phyloP scores from a whole-genome alignment of 2,113 vertebrate genomes.

The Crocuta crocuta region DNA sequence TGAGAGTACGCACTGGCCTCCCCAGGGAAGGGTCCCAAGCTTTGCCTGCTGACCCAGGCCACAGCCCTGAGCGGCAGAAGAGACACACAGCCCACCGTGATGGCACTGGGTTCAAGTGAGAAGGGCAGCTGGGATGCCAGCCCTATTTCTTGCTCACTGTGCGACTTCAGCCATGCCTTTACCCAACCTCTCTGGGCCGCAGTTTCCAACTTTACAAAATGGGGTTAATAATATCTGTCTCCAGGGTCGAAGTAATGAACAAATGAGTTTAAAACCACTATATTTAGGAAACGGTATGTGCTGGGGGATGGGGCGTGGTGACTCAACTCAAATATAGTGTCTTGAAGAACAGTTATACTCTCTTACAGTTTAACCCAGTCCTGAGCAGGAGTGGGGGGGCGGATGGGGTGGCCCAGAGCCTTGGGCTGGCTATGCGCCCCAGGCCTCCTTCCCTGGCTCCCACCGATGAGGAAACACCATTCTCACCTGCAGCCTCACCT shows the following conservation, averaged over 20 bases:
- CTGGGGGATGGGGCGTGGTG: neutral
- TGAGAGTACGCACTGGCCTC: neutral
- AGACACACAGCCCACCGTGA: neutral
- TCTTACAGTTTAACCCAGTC: neutral
- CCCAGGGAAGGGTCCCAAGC: neutral
- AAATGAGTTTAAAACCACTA: neutral
- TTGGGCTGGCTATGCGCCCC: neutral
- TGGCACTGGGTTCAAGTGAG: neutral
- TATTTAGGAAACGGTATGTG: neutral
- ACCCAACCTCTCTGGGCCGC: neutral
- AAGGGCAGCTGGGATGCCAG: neutral
- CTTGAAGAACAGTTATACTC: neutral
- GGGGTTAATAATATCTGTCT: neutral
- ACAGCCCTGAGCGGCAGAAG: neutral
- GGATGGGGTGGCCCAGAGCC: no score
- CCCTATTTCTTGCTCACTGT: neutral
- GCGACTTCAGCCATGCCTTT: neutral
- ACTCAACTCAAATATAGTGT: neutral
- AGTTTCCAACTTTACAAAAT: neutral
- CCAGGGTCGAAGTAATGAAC: neutral
- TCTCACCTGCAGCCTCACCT: slow-evolving; percentile 71
- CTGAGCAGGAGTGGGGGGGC: neutral
- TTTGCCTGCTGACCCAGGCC: neutral
- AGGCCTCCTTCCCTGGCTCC: neutral
- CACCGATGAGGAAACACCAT: accelerated